Conservation (phyloP, 2,797 vertebrate genomes). For the Loris lydekkerianus region DNA sequence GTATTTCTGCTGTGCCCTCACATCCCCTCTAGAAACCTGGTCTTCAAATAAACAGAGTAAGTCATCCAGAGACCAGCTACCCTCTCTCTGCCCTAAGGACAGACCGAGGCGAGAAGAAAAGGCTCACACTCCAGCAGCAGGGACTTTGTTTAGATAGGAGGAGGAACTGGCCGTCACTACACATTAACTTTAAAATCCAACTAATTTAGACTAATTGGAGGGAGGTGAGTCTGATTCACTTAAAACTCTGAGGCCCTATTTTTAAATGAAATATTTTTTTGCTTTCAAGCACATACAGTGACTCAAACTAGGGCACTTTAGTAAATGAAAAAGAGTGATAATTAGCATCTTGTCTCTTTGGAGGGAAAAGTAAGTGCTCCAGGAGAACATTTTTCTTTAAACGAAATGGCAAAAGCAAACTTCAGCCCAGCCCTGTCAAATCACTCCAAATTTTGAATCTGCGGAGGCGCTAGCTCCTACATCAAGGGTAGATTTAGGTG, state of each 20-base stretch:
- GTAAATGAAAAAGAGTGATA: conserved; percentile 79
- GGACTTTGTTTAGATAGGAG: conserved; percentile 67
- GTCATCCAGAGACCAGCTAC: background rate
- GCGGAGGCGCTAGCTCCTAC: background rate
- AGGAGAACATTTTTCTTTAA: conserved; percentile 58
- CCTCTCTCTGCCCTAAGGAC: background rate
- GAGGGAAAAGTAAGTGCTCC: conserved; percentile 64
- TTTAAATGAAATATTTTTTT: conserved; percentile 80
- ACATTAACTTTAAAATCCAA: conserved; percentile 74
- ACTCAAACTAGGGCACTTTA: conserved; percentile 76
- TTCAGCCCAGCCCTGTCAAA: conserved; percentile 50
- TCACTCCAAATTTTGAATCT: conserved; percentile 18
- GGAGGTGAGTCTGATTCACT: conserved; percentile 80
- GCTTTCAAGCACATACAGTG: conserved; percentile 77
- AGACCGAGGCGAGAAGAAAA: background rate
- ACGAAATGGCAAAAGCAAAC: conserved; percentile 65
- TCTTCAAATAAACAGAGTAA: background rate
- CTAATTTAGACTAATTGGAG: conserved; percentile 81
- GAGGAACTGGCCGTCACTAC: conserved; percentile 65
- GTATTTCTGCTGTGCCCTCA: background rate
- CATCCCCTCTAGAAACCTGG: background rate
- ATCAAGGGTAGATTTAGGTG: background rate
- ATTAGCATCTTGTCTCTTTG: conserved; percentile 82
- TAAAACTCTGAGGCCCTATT: conserved; percentile 72
- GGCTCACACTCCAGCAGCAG: background rate